Conservation (phyloP, 2,797 vertebrate genomes). For the Acestrorhynchus altus region DNA sequence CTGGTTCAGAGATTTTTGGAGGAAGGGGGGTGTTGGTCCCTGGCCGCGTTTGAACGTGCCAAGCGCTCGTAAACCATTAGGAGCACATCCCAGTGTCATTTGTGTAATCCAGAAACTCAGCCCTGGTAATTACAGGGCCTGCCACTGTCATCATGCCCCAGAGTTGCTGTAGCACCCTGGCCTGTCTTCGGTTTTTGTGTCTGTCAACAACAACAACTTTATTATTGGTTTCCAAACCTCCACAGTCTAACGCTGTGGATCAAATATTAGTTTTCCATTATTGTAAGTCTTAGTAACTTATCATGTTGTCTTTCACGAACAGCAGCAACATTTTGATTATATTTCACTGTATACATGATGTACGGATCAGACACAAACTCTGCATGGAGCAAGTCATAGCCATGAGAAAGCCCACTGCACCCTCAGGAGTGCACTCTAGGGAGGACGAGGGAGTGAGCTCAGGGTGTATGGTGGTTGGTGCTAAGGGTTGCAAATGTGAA, state of each 20-base stretch:
- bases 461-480: background rate
- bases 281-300: no score
- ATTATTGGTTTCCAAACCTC: background rate
- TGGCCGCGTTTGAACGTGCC: constrained; percentile 20
- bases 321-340: background rate
- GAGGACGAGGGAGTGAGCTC: constrained; percentile 2
- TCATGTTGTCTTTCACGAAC: background rate
- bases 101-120: constrained; percentile 38
- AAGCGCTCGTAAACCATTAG: constrained; percentile 44
- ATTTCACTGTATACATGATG: background rate
- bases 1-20: background rate
- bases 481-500: background rate
- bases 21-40: background rate
- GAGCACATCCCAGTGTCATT: constrained; percentile 44
- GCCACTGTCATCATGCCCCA: constrained; percentile 15
- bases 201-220: background rate
- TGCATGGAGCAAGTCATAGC: background rate
- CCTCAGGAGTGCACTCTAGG: background rate
- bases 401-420: background rate
- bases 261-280: background rate
- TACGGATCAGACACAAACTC: background rate
- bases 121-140: constrained; percentile 23
- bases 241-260: background rate
- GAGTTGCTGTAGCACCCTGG: constrained; percentile 13
- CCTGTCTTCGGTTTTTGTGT: background rate